Conservation (phyloP, 2,888 invertebrate species). For the Cremastinae sp. region DNA sequence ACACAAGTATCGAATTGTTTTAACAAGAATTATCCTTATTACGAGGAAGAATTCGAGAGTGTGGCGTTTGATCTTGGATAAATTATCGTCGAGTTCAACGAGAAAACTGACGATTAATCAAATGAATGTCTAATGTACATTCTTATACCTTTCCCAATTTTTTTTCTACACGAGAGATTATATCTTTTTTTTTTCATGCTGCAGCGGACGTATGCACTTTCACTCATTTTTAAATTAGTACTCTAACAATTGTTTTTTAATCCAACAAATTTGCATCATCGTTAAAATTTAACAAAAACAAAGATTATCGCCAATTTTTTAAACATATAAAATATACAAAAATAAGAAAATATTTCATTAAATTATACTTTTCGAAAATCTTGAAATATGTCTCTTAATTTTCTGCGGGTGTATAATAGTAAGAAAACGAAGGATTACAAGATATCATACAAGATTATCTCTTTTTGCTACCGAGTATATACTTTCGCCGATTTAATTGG, state of each 20-base stretch:
- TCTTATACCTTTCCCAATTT: constrained; percentile 7
- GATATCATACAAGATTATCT: constrained; percentile 31
- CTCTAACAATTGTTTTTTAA: no score
- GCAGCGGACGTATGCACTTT: no score
- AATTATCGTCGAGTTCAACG: constrained; percentile 40
- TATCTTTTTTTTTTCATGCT: constrained; percentile 15
- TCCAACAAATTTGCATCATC: no score
- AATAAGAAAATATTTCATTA: no score
- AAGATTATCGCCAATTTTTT: no score
- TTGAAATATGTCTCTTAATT: no score
- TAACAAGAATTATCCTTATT: constrained; percentile 20
- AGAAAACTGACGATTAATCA: constrained; percentile 49
- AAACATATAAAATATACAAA: no score
- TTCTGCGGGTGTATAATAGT: constrained; percentile 12
- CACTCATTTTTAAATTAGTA: no score
- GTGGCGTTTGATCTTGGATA: constrained; percentile 23
- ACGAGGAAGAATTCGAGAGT: constrained; percentile 9
- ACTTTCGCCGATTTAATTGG: constrained; percentile 56
- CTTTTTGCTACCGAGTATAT: constrained; percentile 34
- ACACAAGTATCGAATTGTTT: constrained; percentile 20
- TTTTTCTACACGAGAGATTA: neutral
- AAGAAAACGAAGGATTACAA: constrained; percentile 17
- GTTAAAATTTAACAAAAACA: no score
- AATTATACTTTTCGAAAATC: no score
- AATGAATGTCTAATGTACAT: constrained; percentile 29